Conservation (phyloP, 2,113 vertebrate genomes). For the Trochalopteron elliotii region DNA sequence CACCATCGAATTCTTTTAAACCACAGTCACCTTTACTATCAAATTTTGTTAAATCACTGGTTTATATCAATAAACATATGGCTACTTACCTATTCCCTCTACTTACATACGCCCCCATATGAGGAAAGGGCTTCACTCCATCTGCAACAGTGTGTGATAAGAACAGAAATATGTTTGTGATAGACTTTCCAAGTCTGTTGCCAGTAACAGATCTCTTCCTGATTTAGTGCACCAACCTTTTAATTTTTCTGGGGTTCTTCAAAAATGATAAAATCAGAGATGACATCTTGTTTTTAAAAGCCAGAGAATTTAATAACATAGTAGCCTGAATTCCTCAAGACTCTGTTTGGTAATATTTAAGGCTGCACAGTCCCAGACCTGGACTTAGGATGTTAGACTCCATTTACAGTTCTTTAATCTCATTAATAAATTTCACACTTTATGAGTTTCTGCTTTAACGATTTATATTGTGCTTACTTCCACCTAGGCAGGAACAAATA, state of each 20-base stretch:
- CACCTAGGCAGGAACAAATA: neutral
- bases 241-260: neutral
- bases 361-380: neutral
- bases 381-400: neutral
- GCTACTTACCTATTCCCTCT: neutral
- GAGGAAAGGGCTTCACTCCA: neutral
- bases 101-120: neutral
- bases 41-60: neutral
- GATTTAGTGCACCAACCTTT: neutral
- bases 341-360: neutral
- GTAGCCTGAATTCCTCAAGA: neutral
- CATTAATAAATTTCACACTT: neutral
- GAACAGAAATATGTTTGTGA: neutral
- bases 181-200: neutral
- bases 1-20: accelerated
- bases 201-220: neutral
- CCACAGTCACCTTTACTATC: accelerated
- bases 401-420: neutral
- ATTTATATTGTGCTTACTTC: neutral
- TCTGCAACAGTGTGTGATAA: neutral
- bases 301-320: neutral
- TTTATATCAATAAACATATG: neutral
- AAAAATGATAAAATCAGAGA: neutral
- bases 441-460: neutral
- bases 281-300: neutral